Evolutionary conservation across 2,113 vertebrate species (phyloP), one percentile per base, ranked within the genome.

Genomic region (Embiotoca jacksoni): DNA sequence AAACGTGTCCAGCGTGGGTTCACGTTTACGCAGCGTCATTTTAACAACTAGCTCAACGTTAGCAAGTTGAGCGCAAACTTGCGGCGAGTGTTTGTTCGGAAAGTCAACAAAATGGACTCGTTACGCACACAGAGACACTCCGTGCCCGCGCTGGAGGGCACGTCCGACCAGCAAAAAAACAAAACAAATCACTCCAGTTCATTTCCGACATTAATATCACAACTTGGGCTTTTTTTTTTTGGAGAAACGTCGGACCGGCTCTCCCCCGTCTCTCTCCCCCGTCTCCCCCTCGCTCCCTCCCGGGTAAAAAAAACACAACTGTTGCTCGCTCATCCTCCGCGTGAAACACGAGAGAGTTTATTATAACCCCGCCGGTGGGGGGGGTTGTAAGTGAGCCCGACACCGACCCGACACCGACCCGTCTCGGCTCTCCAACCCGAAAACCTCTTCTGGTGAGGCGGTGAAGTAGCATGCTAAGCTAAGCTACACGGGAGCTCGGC

Each of bases 401-500:
- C 23, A 23, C 23, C 23, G 23, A 23, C 23, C 23, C 23, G 23
- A 23, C 23, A 1, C 23, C 23, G 23, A 1, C 23, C 23, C 23
- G 23, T 23, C 23, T 23, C 23, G 23, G 23, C 23, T 23, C 23
- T 23, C 23, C 23, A 23, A 23, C 23, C 23, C 23, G 23, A 23
- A 23, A 23, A 23, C 23, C 23, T 23, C 23, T 23, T 41, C 7
- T 8, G 33, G 39, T 10, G 39, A 74, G 54, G 56, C 63, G 54
- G 33, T 37, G 46, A 52, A 44, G 31, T 88, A 90, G 85, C 88
- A 81, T 78, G 84, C 82, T 78, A 89, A 13, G 75, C 88, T 92
- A 50, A 82, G 85, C 86, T 86, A 87, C 83, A 88, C 87, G 80
- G 86, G 89, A 81, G 82, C 83, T 91, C 85, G 80, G 82, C 80